Evolutionary conservation across 2,113 vertebrate genomes (phyloP), one percentile per base, ranked within the genome.

Genomic region (Takifugu bimaculatus): DNA sequence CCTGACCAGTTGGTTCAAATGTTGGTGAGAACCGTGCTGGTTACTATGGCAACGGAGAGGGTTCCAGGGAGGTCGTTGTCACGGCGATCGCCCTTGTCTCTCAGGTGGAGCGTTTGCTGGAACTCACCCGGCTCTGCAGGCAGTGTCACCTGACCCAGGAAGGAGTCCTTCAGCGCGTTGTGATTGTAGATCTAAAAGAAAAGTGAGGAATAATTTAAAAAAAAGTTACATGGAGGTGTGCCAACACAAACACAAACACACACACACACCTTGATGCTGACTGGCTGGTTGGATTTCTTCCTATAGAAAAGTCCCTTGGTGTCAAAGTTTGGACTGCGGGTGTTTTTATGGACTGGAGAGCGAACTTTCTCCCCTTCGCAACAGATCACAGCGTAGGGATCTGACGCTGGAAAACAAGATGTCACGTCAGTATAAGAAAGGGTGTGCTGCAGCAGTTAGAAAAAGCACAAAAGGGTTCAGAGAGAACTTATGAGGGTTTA

Each of bases 281-380:
- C 88, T 7, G 92, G 93, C 2, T 94, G 91, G 58, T 91, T 91
- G 0, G 92, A 93, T 63, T 96, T 96, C 90, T 94, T 96, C 65
- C 93, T 93, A 77, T 96, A 98, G 83, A 98, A 98, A 76, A 98
- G 60, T 3, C 93, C 95, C 85, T 96, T 98, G 62, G 95, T 77
- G 0, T 98, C 89, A 1, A 96, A 97, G 75, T 93, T 93, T 0
- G 95, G 95, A 1, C 88, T 84, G 0, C 92, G 80, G 0, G 91
- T 93, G 76, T 92, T 91, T 80, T 93, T 97, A 26, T 92, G 84
- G 60, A 95, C 90, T 0, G 92, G 83, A 0, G 95, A 97, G 11
- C 88, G 91, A 48, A 98, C 93, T 39, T 92, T 88, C 43, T 93
- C 89, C 0, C 95, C 94, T 75, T 96, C 95, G 0, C 94, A 96